Conservation (phyloP, 2,888 invertebrate species). For the Blomia tropicalis region DNA sequence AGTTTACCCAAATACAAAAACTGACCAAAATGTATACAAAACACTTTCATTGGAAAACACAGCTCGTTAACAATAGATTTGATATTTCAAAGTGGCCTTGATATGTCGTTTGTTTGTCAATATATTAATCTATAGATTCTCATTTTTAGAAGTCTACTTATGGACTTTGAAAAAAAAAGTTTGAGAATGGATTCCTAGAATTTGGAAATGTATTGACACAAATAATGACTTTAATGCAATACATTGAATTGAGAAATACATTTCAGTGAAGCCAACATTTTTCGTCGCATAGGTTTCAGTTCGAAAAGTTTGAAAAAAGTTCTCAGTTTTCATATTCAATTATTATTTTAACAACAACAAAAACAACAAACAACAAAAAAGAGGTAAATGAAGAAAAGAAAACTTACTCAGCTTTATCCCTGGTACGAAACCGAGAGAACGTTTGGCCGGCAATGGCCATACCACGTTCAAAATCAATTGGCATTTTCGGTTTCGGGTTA, state of each 20-base stretch:
- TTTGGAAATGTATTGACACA: too few relatives aligned
- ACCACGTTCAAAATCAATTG: conserved; percentile 16
- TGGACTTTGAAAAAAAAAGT: not conserved
- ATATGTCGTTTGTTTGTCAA: too few relatives aligned
- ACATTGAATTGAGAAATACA: too few relatives aligned
- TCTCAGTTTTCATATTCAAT: not conserved
- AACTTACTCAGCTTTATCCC: conserved; percentile 20
- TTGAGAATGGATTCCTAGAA: not conserved
- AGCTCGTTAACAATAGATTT: too few relatives aligned
- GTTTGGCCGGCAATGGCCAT: conserved; percentile 13
- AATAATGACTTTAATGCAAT: too few relatives aligned
- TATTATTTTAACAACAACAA: too few relatives aligned
- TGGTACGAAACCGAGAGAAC: conserved; percentile 9
- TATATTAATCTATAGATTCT: too few relatives aligned
- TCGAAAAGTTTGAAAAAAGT: not conserved
- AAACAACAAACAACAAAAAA: too few relatives aligned
- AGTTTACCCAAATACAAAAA: too few relatives aligned
- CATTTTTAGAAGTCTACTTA: not conserved
- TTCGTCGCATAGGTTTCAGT: not conserved
- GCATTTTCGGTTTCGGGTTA: conserved; percentile 8
- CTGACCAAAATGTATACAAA: too few relatives aligned
- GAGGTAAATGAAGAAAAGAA: not conserved
- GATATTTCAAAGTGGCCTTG: too few relatives aligned
- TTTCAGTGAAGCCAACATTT: not conserved
- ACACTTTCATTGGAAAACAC: too few relatives aligned